These are phyloP conservation scores for Sebastes diploproa DNA, from an alignment of 2,797 vertebrate genomes.

Conservation along the genomic window DNA sequence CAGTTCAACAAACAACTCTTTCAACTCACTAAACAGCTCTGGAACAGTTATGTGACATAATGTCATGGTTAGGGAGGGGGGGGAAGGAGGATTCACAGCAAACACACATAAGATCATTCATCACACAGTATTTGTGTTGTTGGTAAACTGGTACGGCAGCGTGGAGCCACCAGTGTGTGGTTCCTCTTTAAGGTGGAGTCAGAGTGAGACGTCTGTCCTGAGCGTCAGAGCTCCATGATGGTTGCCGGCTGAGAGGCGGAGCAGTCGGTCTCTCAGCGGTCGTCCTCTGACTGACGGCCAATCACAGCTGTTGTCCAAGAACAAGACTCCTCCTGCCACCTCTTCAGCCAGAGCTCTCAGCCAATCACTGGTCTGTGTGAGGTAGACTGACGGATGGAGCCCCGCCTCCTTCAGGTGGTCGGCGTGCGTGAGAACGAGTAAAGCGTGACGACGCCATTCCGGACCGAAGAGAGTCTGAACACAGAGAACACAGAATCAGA, in stretches of 20 bases:
- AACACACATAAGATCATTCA: no score
- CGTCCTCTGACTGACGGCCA: constrained; percentile 58
- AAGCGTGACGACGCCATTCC: constrained; percentile 52
- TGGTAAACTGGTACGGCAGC: no score
- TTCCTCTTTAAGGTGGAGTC: background rate
- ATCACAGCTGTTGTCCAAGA: constrained; percentile 66
- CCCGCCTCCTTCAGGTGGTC: constrained; percentile 56
- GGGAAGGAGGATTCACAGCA: no score
- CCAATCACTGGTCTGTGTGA: constrained; percentile 42
- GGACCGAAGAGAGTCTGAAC: constrained; percentile 60
- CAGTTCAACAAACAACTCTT: no score
- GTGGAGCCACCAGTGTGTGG: background rate
- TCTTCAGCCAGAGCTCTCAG: constrained; percentile 40
- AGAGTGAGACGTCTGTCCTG: background rate
- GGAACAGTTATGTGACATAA: no score
- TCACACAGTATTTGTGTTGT: no score
- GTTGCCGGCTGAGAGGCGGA: constrained; percentile 64
- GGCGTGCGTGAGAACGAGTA: constrained; percentile 62
- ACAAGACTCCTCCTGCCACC: constrained; percentile 44
- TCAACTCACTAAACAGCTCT: no score
- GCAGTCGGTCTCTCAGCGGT: constrained; percentile 55
- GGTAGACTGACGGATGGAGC: constrained; percentile 20
- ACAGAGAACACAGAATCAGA: background rate
- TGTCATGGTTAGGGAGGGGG: no score
- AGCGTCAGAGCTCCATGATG: constrained; percentile 44